Evolutionary conservation across 2,797 vertebrate genomes (phyloP), one percentile per base, ranked within the genome.

Genomic region (Brotula barbata): DNA sequence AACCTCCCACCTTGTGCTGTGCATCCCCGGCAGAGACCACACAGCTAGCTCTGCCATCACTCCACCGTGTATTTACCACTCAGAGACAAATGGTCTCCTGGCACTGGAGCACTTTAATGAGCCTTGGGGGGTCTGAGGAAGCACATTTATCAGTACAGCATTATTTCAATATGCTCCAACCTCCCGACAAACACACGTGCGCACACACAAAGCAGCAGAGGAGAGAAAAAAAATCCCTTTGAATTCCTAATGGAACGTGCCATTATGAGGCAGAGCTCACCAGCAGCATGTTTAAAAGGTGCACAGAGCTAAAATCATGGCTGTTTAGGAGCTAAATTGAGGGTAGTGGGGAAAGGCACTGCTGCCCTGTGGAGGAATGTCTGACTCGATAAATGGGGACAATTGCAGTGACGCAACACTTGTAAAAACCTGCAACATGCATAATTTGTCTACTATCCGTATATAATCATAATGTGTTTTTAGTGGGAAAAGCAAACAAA

Each of bases 61-160:
- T 70, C 59, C 20, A 12, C 57, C 71, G 81, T 81, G 73, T 83
- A 77, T 87, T 87, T 86, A 87, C 77, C 73, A 69, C 71, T 78
- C 70, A 65, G 47, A 87, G 75, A 85, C 82, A 85, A 89, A 87
- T 78, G 78, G 71, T 78, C 75, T 81, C 73, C 68, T 65, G 77
- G 71, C 71, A 57, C 73, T 64, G 73, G 25, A 75, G 80, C 72
- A 70, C 65, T 71, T 87, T 85, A 81, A 85, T 86, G 82, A 88
- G 65, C 65, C 66, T 57, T 70, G 71, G 81, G 87, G 74, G 65
- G 75, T 82, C 73, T 80, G 74, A 65, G 68, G 70, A 80, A 80
- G 73, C 71, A 75, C 76, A 85, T 87, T 86, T 70, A 87, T 85
- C 75, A 85, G 49, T 58, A 47, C 44, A 52, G 62, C 71, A 77